Evolutionary conservation across 2,797 vertebrate genomes (phyloP), one percentile per base, ranked within the genome.

Genomic region (Argyrosomus regius): DNA sequence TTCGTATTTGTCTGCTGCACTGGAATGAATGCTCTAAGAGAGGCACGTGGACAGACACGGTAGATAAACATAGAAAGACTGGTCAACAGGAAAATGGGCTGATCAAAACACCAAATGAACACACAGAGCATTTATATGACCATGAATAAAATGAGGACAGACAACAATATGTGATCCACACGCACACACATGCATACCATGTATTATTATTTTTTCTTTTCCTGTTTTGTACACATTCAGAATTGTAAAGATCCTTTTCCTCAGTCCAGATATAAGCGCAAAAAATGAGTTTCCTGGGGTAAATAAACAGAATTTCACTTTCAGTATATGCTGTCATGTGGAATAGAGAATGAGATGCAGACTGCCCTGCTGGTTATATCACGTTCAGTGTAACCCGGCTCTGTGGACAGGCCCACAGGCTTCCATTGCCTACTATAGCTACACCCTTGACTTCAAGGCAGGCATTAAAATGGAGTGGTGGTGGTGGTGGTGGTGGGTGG

Each of bases 381-480:
- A 88, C 84, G 78, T 83, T 61, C 81, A 83, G 76, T 82, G 73
- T 73, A 89, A 86, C 83, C 78, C 67, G 8, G 86, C 82, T 83
- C 78, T 85, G 85, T 88, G 90, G 90, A 91, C 86, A 90, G 91
- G 89, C 91, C 93, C 81, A 89, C 89, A 85, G 93, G 92, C 89
- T 87, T 22, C 88, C 76, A 64, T 85, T 83, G 85, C 76, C 78
- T 78, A 83, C 86, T 77, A 80, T 88, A 77, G 87, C 86, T 87
- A 84, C 89, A 92, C 92, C 89, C 90, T 83, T 89, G 88, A 91
- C 91, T 91, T 90, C 84, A 89, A 92, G 91, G 91, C 92, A 93
- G 80, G 85, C 91, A 90, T 92, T 92, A 92, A 93, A 94, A 94
- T 94, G 92, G 91, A 91, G 87, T 87, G 85, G 77, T 90, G 85